Conservation (phyloP, 2,888 invertebrate genomes). For the Synergus umbraculus region DNA sequence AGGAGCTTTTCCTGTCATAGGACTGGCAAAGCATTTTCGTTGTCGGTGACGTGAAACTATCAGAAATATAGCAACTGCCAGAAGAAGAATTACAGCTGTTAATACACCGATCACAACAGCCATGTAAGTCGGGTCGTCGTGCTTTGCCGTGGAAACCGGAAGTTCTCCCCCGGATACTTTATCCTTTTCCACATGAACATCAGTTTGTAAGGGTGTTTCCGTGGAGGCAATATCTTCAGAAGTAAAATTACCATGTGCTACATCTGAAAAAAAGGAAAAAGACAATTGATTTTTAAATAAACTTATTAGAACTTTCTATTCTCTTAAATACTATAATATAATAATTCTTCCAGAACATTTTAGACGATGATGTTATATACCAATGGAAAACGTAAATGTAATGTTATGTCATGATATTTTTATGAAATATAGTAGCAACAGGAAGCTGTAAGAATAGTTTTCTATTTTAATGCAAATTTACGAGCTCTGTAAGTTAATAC, state of each 20-base stretch:
- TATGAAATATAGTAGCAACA: not conserved
- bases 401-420: not conserved
- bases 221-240: conserved; percentile 82
- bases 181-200: conserved; percentile 77
- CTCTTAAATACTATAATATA: too few species aligned
- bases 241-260: conserved; percentile 87
- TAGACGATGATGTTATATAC: too few species aligned
- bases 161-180: conserved; percentile 77
- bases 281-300: not conserved
- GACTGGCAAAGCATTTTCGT: conserved; percentile 86
- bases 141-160: conserved; percentile 83
- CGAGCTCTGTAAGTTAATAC: conserved; percentile 14
- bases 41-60: conserved; percentile 85
- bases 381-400: too few species aligned
- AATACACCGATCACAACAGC: conserved; percentile 89
- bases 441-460: not conserved
- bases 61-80: conserved; percentile 85
- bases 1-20: conserved; percentile 82
- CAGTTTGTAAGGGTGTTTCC: conserved; percentile 78
- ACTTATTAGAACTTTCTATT: not conserved
- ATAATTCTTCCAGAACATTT: too few species aligned
- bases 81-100: conserved; percentile 85
- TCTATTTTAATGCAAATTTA: conserved; percentile 32
- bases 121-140: conserved; percentile 86
- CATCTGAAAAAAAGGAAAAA: conserved; percentile 75